Evolutionary conservation across 2,113 vertebrate genomes (phyloP), one percentile per base, ranked within the genome.

Genomic region (Nerophis ophidion): DNA sequence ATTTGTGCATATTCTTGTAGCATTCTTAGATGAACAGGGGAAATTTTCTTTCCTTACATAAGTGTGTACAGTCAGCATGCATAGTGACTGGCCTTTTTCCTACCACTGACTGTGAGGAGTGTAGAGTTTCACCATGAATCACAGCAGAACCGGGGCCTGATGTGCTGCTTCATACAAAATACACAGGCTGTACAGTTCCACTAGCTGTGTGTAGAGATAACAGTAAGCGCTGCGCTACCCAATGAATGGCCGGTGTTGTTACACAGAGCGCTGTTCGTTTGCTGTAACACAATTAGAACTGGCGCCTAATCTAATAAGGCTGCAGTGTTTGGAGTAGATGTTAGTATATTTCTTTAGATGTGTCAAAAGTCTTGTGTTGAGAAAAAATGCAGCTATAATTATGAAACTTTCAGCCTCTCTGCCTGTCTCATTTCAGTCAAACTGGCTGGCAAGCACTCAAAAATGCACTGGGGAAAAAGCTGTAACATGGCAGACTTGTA

Each of bases 261-360:
- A 5, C 64, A 81, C 71, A 75, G 71, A 62, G 60, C 60, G 61
- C 48, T 47, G 68, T 65, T 70, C 48, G 63, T 17, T 11, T 0
- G 19, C 52, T 57, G 48, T 33, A 65, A 16, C 47, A 56, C 45
- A 66, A 67, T 46, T 55, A 66, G 38, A 56, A 48, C 70, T 57
- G 72, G 67, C 52, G 65, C 66, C 69, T 55, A 11, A 19, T 67
- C 57, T 51, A 60, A 70, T 61, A 48, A 54, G n/a, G 35, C 16
- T 55, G 13, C n/a, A 46, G 61, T 62, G 64, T 64, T 45, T 51
- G 54, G 38, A 67, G 51, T 12, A 36, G 38, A 54, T 66, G 40
- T 66, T 48, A 16, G 46, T 69, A 19, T 11, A 59, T 50, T 14
- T 6, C 62, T 59, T 16, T 57, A 47, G 33, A 48, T 48, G 13